Conservation (phyloP, 2,113 vertebrate species). For the Nycticorax nycticorax region DNA sequence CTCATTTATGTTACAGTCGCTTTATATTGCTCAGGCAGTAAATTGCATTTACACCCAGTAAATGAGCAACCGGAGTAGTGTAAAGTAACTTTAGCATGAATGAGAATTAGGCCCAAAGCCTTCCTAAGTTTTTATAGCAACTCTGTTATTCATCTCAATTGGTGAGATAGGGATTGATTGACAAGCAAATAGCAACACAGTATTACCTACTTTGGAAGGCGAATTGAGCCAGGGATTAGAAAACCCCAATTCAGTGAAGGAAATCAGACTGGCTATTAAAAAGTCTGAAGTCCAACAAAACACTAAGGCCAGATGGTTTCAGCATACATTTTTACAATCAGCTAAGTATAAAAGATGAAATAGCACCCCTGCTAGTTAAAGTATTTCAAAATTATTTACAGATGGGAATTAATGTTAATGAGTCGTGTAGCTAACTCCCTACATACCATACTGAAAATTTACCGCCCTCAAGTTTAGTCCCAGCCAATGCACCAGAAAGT, state of each 20-base stretch:
- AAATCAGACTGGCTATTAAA: constrained; percentile 67
- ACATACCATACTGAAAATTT: constrained; percentile 26
- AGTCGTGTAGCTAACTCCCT: constrained; percentile 59
- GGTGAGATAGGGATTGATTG: constrained; percentile 68
- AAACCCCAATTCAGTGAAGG: constrained; percentile 62
- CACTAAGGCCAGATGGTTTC: constrained; percentile 73
- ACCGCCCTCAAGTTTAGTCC: constrained; percentile 50
- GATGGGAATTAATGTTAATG: constrained; percentile 72
- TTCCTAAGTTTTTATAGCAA: constrained; percentile 57
- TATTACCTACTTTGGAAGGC: constrained; percentile 58
- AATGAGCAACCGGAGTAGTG: constrained; percentile 27
- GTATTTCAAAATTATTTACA: constrained; percentile 71
- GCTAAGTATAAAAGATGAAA: constrained; percentile 70
- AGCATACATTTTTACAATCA: constrained; percentile 67
- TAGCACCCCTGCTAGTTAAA: constrained; percentile 66
- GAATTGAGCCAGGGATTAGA: constrained; percentile 70
- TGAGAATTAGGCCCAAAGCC: constrained; percentile 58
- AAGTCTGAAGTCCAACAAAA: constrained; percentile 65
- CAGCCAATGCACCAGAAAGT: constrained; percentile 41
- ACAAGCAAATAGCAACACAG: constrained; percentile 54
- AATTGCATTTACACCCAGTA: constrained; percentile 56
- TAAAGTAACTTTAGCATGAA: constrained; percentile 48
- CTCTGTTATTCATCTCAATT: constrained; percentile 70
- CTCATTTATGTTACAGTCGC: constrained; percentile 49
- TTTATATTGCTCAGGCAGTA: constrained; percentile 57